These are phyloP conservation scores for Marisa cornuarietis DNA, from an alignment of 1,140 invertebrate genomes.

Conservation along the genomic window DNA sequence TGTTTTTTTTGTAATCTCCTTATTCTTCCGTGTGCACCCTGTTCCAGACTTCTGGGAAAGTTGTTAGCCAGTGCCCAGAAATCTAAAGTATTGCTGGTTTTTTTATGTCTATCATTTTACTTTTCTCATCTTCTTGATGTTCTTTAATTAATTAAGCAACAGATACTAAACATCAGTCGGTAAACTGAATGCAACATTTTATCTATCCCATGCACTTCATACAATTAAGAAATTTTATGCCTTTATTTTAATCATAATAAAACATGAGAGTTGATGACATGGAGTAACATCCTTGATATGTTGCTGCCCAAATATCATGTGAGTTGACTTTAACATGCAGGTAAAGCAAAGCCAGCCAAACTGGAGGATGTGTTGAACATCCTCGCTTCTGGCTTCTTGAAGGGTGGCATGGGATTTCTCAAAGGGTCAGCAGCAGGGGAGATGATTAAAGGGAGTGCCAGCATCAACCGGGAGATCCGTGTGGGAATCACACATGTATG, in stretches of 20 bases:
- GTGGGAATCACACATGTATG: constrained; percentile 79
- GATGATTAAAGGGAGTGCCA: constrained; percentile 93
- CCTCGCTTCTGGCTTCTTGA: constrained; percentile 92
- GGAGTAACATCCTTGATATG: no score
- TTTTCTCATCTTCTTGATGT: no score
- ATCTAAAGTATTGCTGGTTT: constrained; percentile 27
- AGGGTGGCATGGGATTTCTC: constrained; percentile 93
- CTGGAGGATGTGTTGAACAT: constrained; percentile 92
- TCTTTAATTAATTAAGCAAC: no score
- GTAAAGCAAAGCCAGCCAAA: constrained; percentile 55
- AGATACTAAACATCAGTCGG: no score
- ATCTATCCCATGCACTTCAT: no score
- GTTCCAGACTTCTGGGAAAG: constrained; percentile 86
- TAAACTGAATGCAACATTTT: no score
- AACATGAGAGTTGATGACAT: no score
- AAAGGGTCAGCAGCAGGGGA: constrained; percentile 86
- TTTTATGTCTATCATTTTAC: no score
- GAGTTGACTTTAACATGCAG: constrained; percentile 24
- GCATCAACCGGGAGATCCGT: constrained; percentile 92
- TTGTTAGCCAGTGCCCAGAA: constrained; percentile 85
- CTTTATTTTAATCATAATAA: no score
- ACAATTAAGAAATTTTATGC: no score
- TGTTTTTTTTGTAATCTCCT: neutral
- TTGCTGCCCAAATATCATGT: no score
- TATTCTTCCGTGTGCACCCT: constrained; percentile 75